These are phyloP conservation scores for Hypanus sabinus DNA, from an alignment of 2,113 vertebrate genomes.

Conservation along the genomic window DNA sequence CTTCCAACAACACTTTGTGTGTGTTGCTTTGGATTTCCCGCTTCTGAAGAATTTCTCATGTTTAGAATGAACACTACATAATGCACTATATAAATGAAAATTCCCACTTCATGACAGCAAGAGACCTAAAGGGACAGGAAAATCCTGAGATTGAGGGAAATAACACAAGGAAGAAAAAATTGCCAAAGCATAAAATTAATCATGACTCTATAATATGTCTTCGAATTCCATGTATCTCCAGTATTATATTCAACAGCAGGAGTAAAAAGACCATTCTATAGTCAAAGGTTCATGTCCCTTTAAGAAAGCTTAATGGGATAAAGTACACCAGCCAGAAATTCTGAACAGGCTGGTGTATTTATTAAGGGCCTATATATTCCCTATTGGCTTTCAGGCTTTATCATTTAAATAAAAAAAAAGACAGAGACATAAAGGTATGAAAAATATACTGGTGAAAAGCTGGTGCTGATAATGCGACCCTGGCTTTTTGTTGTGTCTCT, in stretches of 20 bases:
- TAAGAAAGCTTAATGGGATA: neutral
- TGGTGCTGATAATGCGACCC: slow-evolving; percentile 50
- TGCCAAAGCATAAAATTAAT: neutral
- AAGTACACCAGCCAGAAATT: neutral
- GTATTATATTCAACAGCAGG: neutral
- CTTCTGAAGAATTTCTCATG: too few species aligned
- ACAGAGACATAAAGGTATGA: slow-evolving; percentile 55
- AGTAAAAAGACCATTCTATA: neutral
- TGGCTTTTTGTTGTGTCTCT: slow-evolving; percentile 30
- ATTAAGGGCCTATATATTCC: slow-evolving; percentile 27
- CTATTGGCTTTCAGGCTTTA: slow-evolving; percentile 41
- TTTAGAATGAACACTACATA: neutral
- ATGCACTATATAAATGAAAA: neutral
- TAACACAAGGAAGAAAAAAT: neutral
- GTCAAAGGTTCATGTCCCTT: neutral
- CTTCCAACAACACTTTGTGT: too few species aligned
- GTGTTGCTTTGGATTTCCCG: too few species aligned
- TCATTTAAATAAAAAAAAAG: slow-evolving; percentile 54
- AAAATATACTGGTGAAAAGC: slow-evolving; percentile 54
- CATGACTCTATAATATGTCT: neutral
- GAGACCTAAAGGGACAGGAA: neutral
- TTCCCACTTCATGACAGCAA: neutral
- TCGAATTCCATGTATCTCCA: neutral
- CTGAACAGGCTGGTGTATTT: slow-evolving; percentile 4
- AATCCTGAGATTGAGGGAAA: neutral